Base-by-base conservation (phyloP, 2,888 invertebrate genomes). In the Agriopis leucophaearia region DNA sequence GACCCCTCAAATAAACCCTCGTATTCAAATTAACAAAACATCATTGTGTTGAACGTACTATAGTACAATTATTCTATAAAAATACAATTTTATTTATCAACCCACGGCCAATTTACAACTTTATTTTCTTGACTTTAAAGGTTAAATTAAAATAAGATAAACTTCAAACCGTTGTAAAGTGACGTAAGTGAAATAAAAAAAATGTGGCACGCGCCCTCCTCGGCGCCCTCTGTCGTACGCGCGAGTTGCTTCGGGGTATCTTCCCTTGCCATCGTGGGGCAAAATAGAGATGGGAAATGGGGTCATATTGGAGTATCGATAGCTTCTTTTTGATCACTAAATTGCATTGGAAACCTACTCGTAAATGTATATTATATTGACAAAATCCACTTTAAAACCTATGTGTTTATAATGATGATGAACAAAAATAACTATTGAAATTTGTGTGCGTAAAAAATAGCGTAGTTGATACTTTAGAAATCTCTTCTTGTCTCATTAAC, bases 21-120 rank as follows among this genome's bases (percentile, higher is more conserved):
- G 79, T 91, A 93, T 93, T 93, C 90, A 92, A 93, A 93, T 93
- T 92, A 92, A 92, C 92, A 92, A 91, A 91, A 88, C 92, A 92
- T 91, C 92, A 91, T 69, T 51, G 71, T 64, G 71, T 77, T 54
- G 55, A 44, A 60, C 64, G 74, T 73, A 74, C 72, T 72, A 67
- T 66, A 60, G 51, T 69, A 47, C 57, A 69, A 69, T 70, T 68
- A 69, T 60, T 63, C 1, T 18, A 8, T 58, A 73, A 63, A 73
- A 79, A 77, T 72, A 81, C 78, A 80, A 78, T 76, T 78, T 80
- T 78, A 75, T 74, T 65, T 73, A 1, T 15, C 1, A 7, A 10
- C 15, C 66, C 68, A 64, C 83, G 77, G 3, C 0, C 0, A 0
- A 2, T 0, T 0, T 0, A 12, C 27, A 15, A 48, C 0, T 0